Base-by-base conservation (phyloP, 2,113 vertebrate species). In the Salminus brasiliensis region DNA sequence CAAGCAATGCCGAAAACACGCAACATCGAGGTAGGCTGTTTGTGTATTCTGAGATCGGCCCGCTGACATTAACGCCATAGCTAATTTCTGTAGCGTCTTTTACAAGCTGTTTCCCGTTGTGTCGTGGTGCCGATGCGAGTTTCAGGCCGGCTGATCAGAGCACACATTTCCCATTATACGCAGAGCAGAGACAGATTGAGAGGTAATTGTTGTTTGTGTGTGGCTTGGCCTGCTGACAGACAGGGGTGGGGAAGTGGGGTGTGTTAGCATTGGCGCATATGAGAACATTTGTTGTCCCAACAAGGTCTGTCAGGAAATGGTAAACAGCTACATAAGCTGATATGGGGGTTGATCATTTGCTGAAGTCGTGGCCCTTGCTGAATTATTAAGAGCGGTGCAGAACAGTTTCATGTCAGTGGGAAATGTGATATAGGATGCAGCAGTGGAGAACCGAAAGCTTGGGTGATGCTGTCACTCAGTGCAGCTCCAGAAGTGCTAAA, bases 181-280 rank as follows among this genome's bases (percentile, higher is more conserved):
- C 5, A 23, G 21, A 55, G 57, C 67, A 45, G 36, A 73, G 74
- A 74, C 76, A 59, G 63, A 76, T 68, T 76, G 66, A 80, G 65
- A 49, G 18, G 45, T 47, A 47, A 47, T 47, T 47, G 45, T 2
- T 65, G 52, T 45, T 80, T 78, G 80, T 75, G 57, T 18, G 13
- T 47, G 45, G 45, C 15, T 47, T 47, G 45, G 45, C 45, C 5
- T 9, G 2, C 45, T 18, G 45, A 47, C 57, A 60, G 57, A 29
- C 25, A 29, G 27, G 27, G 9, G 41, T 43, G 3, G 41, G 41
- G 25, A 29, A 29, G 9, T n/a, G 69, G 29, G 63, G 39, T 59
- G 43, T 59, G 65, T 59, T 77, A 59, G 66, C 53, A n/a, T 4
- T 47, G 66, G 25, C 30, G 27, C 57, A 52, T 63, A 72, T 39